Conservation (phyloP, 2,113 vertebrate species). For the Alaudala cheleensis region DNA sequence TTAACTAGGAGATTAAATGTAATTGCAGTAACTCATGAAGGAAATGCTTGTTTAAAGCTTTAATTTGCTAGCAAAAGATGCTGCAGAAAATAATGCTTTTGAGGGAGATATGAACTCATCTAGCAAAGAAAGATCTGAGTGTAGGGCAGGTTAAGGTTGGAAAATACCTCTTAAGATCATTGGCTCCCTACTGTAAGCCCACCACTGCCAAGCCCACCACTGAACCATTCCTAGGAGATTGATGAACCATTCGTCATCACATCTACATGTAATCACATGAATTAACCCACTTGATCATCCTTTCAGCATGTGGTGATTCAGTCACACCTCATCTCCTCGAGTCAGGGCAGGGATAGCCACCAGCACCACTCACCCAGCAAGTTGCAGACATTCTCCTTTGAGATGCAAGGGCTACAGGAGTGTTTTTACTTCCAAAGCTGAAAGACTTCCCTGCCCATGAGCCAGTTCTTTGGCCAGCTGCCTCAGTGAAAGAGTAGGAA, state of each 20-base stretch:
- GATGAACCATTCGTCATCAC: not conserved
- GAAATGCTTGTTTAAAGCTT: not conserved
- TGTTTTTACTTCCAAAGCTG: not conserved
- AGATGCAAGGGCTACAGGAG: not conserved
- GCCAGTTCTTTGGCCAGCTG: not conserved
- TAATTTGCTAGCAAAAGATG: not conserved
- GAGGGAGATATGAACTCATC: not conserved
- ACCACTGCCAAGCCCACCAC: not conserved
- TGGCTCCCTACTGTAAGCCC: accelerated
- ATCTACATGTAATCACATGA: accelerated
- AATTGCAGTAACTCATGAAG: not conserved
- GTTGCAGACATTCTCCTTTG: not conserved
- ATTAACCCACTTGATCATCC: not conserved
- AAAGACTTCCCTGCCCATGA: not conserved
- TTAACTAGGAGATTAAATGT: not conserved
- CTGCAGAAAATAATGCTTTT: not conserved
- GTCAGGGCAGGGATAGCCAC: not conserved
- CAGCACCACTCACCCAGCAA: not conserved
- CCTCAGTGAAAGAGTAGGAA: not conserved
- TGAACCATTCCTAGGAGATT: not conserved
- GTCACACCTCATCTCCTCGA: accelerated
- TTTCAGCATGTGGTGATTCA: not conserved
- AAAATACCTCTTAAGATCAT: not conserved
- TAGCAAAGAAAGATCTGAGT: not conserved
- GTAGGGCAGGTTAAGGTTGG: not conserved